phyloP scores from a whole-genome alignment of 2,797 vertebrate genomes.

The Delichon dasypus region DNA sequence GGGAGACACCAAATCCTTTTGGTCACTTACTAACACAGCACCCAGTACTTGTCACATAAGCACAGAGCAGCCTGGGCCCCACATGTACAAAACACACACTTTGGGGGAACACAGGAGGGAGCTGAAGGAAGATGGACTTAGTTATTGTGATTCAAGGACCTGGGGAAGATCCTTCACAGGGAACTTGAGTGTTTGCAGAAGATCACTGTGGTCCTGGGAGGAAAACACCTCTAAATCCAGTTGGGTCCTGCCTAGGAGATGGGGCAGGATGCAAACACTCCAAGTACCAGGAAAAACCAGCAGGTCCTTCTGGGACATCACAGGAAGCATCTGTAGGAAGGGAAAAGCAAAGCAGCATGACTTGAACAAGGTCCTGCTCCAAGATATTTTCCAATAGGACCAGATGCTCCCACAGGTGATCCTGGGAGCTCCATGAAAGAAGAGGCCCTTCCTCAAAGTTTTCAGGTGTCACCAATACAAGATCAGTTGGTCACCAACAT shows the following conservation, averaged over 20 bases:
- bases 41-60: not conserved
- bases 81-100: not conserved
- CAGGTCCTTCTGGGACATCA: not conserved
- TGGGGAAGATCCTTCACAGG: not conserved
- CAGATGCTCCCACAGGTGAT: not conserved
- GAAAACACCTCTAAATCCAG: not conserved
- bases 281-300: not conserved
- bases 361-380: not conserved
- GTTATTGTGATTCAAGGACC: not conserved
- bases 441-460: not conserved
- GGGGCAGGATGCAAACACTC: not conserved
- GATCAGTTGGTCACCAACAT: not conserved
- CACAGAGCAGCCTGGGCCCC: not conserved
- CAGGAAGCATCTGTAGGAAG: accelerated
- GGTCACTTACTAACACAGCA: not conserved
- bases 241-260: not conserved
- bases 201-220: not conserved
- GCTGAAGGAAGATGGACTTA: not conserved
- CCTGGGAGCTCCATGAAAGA: not conserved
- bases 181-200: not conserved
- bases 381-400: not conserved
- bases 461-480: not conserved
- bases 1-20: not conserved
- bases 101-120: accelerated
- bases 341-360: not conserved